A percentile compares a stretch with the other conserved stretches of the same genome.
Conservation (phyloP, 1,140 invertebrate genomes). For the Diorhabda sublineata region DNA sequence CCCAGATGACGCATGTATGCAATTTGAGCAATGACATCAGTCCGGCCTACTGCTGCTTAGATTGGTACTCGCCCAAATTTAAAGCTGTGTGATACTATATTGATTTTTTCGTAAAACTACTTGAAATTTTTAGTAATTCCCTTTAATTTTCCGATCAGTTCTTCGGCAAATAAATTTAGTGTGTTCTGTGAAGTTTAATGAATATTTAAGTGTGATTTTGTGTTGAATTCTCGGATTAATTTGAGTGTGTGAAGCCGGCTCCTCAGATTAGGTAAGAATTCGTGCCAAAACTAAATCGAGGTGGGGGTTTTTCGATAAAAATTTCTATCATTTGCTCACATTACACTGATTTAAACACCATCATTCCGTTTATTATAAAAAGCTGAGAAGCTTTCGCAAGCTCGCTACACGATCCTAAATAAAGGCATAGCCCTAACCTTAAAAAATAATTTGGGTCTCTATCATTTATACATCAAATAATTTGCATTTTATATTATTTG, state of each 20-base stretch:
- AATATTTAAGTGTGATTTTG: constrained; percentile 6
- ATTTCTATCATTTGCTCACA: background rate
- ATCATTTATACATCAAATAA: too few relatives aligned
- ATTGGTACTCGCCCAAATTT: constrained; percentile 34
- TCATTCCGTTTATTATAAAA: background rate
- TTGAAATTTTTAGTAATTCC: constrained; percentile 13
- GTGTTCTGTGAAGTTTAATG: constrained; percentile 1
- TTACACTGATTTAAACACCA: too few relatives aligned
- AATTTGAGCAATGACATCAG: constrained; percentile 6
- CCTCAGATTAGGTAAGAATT: constrained; percentile 17
- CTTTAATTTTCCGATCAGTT: constrained; percentile 23
- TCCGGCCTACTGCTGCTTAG: constrained; percentile 3
- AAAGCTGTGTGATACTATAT: constrained; percentile 31
- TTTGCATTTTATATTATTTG: too few relatives aligned
- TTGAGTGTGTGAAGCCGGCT: constrained; percentile 6
- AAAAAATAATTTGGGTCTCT: background rate
- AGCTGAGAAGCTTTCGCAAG: background rate
- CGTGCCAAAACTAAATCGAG: background rate
- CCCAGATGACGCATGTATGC: constrained; percentile 14
- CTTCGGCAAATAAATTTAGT: constrained; percentile 9
- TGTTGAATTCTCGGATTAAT: constrained; percentile 12
- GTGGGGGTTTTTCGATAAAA: constrained; percentile 3
- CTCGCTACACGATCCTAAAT: background rate
- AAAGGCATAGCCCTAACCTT: background rate
- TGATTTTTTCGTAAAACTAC: constrained; percentile 34